These are phyloP conservation scores for Nasua narica DNA, from an alignment of 2,797 vertebrate species.

Conservation along the genomic window DNA sequence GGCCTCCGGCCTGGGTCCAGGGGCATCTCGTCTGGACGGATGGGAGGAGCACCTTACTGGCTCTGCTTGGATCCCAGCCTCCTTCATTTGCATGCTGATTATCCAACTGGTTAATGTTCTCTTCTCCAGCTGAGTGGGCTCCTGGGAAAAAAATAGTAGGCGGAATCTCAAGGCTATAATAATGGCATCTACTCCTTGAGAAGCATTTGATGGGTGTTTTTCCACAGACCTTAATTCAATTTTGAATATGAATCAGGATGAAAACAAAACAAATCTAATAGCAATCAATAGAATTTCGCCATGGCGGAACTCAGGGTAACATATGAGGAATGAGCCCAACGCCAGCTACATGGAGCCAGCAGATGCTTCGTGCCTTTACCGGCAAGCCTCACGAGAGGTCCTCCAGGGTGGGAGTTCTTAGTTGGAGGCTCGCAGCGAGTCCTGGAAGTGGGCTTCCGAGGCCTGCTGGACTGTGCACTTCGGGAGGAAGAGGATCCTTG, in stretches of 20 bases:
- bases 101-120: not conserved
- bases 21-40: rapidly evolving
- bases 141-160: not conserved
- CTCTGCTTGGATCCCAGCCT: not conserved
- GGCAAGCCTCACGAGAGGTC: rapidly evolving
- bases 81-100: not conserved
- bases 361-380: rapidly evolving
- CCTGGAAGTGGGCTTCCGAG: not conserved
- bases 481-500: no score
- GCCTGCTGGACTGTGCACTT: rapidly evolving
- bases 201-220: not conserved
- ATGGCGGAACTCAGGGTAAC: rapidly evolving
- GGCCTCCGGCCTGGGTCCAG: not conserved
- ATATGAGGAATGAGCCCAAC: not conserved
- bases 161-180: not conserved
- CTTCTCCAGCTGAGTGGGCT: not conserved
- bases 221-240: not conserved
- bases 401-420: rapidly evolving
- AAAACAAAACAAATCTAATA: not conserved
- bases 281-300: not conserved
- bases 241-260: not conserved
- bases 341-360: not conserved
- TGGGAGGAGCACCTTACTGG: not conserved
- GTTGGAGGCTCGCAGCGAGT: not conserved
- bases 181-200: not conserved